Conservation (phyloP, 2,113 vertebrate genomes). For the Grammomys dolichurus region DNA sequence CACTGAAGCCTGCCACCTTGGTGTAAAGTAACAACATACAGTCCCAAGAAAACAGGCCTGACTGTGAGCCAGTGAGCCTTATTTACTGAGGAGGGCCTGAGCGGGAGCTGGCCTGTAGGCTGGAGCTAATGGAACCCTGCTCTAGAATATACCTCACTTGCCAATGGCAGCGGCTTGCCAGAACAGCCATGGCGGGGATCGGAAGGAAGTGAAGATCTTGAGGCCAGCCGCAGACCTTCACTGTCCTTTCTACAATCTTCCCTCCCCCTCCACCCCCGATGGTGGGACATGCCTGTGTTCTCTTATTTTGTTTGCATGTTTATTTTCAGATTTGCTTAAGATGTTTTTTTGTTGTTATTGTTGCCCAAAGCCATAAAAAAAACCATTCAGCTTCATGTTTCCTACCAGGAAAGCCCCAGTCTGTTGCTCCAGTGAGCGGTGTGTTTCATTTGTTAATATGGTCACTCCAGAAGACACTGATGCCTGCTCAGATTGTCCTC, state of each 20-base stretch:
- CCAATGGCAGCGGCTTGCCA: slow-evolving; percentile 49
- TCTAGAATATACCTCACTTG: neutral
- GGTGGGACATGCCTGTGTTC: neutral
- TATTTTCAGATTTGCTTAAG: slow-evolving; percentile 55
- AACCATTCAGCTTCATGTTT: neutral
- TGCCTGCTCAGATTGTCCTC: neutral
- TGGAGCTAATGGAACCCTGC: slow-evolving; percentile 32
- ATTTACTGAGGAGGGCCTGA: neutral
- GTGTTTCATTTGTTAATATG: neutral
- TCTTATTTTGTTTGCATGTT: slow-evolving; percentile 37
- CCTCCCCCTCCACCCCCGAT: neutral
- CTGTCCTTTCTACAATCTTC: slow-evolving; percentile 9
- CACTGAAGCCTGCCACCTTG: neutral
- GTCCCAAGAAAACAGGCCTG: neutral
- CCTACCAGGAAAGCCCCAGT: neutral
- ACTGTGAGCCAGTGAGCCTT: neutral
- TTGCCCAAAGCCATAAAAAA: slow-evolving; percentile 18
- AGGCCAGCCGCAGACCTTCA: slow-evolving; percentile 28
- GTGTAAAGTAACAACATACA: neutral
- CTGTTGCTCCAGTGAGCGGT: neutral
- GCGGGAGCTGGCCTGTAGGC: slow-evolving; percentile 22
- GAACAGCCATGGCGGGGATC: slow-evolving; percentile 1
- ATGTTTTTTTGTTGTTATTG: neutral
- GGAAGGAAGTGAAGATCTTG: slow-evolving; percentile 8
- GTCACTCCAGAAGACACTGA: neutral